Evolutionary conservation across 2,113 vertebrate species (phyloP).

Genomic region (Halcyon malimbica): DNA sequence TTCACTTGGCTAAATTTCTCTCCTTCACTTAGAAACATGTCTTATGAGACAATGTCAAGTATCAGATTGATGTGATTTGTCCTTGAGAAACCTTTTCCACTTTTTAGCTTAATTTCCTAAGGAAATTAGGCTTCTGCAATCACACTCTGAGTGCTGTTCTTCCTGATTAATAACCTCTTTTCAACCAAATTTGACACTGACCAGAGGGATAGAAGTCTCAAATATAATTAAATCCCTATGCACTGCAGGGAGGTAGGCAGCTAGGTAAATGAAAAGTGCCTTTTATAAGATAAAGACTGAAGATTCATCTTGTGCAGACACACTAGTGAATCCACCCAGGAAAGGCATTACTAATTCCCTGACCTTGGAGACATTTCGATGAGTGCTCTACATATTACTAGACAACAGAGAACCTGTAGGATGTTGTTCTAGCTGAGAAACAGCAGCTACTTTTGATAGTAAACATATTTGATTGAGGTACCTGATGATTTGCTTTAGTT

Average conservation of each 20-base stretch:
- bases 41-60: not conserved
- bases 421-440: not conserved
- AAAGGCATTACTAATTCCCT: not conserved
- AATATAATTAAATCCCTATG: conserved; percentile 34
- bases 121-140: conserved; percentile 33
- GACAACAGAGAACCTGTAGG: not conserved
- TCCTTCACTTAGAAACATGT: not conserved
- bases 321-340: not conserved
- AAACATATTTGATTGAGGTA: not conserved
- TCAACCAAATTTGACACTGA: conserved; percentile 42
- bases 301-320: not conserved
- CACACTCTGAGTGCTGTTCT: not conserved
- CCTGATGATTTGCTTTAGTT: not conserved
- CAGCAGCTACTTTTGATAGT: not conserved
- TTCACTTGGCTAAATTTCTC: not conserved
- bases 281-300: conserved; percentile 12
- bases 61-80: not conserved
- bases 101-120: conserved; percentile 34
- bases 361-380: not conserved
- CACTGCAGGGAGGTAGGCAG: conserved; percentile 18
- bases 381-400: not conserved
- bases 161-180: conserved; percentile 54
- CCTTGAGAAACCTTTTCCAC: conserved; percentile 21
- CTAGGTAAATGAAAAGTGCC: conserved; percentile 31
- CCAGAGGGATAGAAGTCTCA: conserved; percentile 32